These are phyloP conservation scores for Trinorchestia longiramus DNA, from an alignment of 1,140 invertebrate genomes.

Conservation along the genomic window DNA sequence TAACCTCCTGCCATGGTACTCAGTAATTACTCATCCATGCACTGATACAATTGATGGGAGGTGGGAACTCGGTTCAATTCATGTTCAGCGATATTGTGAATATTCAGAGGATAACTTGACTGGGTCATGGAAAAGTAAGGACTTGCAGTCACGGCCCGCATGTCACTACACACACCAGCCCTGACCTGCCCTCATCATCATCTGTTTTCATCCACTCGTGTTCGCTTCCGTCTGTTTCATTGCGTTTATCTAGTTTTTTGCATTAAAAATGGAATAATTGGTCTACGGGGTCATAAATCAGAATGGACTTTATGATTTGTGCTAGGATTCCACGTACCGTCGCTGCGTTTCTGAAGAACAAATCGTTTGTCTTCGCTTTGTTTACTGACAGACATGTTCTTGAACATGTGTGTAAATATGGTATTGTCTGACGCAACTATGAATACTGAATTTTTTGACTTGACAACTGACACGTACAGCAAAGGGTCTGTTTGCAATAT, in stretches of 20 bases:
- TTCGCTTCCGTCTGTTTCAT: background rate
- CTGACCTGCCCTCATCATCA: background rate
- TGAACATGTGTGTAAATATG: no score
- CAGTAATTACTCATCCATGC: no score
- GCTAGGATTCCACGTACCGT: background rate
- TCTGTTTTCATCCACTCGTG: background rate
- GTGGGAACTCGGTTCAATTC: background rate
- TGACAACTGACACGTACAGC: no score
- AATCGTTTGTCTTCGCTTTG: background rate
- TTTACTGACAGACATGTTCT: no score
- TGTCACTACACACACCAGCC: background rate
- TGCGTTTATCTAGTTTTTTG: background rate
- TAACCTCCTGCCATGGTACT: no score
- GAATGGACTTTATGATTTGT: background rate
- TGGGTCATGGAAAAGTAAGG: background rate
- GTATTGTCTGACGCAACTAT: no score
- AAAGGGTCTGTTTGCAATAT: no score
- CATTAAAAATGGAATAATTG: background rate
- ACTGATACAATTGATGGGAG: no score
- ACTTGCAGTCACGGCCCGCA: background rate
- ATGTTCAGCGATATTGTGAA: background rate
- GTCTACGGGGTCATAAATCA: background rate
- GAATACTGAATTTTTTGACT: no score
- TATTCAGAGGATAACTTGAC: background rate
- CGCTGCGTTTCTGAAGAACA: background rate